Base-by-base conservation (phyloP, 2,113 vertebrate species). In the Peromyscus maniculatus region DNA sequence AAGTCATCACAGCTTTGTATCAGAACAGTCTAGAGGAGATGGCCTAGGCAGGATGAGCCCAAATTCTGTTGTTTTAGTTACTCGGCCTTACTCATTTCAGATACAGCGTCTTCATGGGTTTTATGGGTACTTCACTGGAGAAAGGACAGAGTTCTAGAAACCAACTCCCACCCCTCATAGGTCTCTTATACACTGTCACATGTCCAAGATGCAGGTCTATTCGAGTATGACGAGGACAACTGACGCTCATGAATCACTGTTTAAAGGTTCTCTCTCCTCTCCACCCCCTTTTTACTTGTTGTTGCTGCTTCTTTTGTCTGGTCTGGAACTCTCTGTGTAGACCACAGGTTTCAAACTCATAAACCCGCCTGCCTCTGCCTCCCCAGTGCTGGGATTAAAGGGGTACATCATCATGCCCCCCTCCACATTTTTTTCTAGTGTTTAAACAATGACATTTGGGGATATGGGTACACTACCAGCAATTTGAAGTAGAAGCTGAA, bases 391-490 rank as follows among this genome's bases (percentile, higher is more conserved):
- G 31, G 52, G 28, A 36, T 59, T 57, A n/a, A 39, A 83, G 21
- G 55, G 7, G 72, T 24, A 1, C 36, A 24, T 21, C 19, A 83
- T 26, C 21, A 24, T 36, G 0, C 36, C 16, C 33, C 5, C 36
- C 15, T 26, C 78, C 36, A 87, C 36, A 88, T 78, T 95, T 82
- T 55, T 96, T 46, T 36, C 49, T 75, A 89, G 16, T 77, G 77
- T 79, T 89, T 94, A 88, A 88, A 57, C 22, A 92, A 26, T 78
- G 52, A 67, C 31, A 86, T 46, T 94, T 92, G 87, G 82, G 82
- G 82, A 91, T 89, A 55, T 36, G 71, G n/a, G 31, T 43, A 89
- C 78, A 33, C 57, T 52, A 1, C 12, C 87, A 83, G 71, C 59
- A 88, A 39, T 22, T 82, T 89, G 21, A 95, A 86, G 57, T 46